Evolutionary conservation across 2,797 vertebrate genomes (phyloP), one percentile per base, ranked within the genome.

Genomic region (Kryptopterus vitreolus): DNA sequence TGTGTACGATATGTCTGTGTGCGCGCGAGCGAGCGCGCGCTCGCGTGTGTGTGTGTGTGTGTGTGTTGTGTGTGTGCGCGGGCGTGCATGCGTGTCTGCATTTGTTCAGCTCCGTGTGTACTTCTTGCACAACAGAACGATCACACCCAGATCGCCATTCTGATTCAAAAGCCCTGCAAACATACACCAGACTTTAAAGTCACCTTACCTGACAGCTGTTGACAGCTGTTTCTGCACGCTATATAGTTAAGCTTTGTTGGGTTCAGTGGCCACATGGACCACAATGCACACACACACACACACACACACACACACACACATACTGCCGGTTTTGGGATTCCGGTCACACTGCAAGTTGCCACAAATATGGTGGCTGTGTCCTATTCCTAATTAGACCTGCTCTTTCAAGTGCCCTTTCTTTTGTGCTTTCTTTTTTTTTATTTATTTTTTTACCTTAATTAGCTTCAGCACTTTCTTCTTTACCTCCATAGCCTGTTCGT

Each of bases 191-290:
- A 53, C 48, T 57, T 61, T 53, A 20, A 55, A n/a, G n/a, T 53
- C 18, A 66, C 0, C 52, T 38, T 77, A 58, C 46, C 62, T n/a
- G 59, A 38, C 71, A 52, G 80, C 16, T 71, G 82, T 74, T 79
- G 85, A 80, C 83, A 85, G 79, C 81, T 86, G 83, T 78, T 83
- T 80, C 38, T 82, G 24, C 76, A 76, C 26, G 29, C 70, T 71
- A 62, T 78, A 38, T 11, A 75, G 26, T 58, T 26, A 59, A 46
- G 46, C 61, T 43, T n/a, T 10, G 46, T 63, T 50, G 31, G 33
- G 48, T 62, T 57, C 33, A 71, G 57, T 55, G 48, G 46, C 57
- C 80, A 81, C 81, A 69, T 76, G 71, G 71, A 73, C 35, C 71
- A 24, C 52, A 38, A 24, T 22, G 13, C 33, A 13, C 35, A 22